Conservation (phyloP, 1,140 invertebrate genomes). For the Macrobrachium rosenbergii region DNA sequence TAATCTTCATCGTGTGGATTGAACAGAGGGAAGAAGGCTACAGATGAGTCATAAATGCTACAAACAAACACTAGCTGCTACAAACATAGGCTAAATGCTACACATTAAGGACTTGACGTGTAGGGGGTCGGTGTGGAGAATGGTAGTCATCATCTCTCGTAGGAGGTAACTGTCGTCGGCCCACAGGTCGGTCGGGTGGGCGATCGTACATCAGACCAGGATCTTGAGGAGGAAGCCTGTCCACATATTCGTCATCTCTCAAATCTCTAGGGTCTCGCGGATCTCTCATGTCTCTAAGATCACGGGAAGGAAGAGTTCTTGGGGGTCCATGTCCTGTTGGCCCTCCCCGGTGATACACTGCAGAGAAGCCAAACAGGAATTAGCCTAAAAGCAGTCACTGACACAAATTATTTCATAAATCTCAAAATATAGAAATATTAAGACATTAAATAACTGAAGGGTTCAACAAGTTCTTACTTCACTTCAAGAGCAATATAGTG, state of each 20-base stretch:
- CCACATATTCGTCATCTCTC: constrained; percentile 66
- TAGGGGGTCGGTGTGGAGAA: constrained; percentile 72
- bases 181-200: constrained; percentile 49
- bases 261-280: constrained; percentile 56
- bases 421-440: no score
- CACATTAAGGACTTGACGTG: constrained; percentile 72
- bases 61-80: constrained; percentile 61
- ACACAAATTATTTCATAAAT: not conserved
- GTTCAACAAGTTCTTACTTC: no score
- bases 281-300: constrained; percentile 60
- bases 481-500: not conserved
- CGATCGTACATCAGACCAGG: constrained; percentile 52
- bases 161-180: constrained; percentile 57
- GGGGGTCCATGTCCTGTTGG: constrained; percentile 64
- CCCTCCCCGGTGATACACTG: constrained; percentile 66
- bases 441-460: no score
- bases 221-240: constrained; percentile 61
- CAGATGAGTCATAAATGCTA: constrained; percentile 58
- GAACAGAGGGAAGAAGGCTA: constrained; percentile 53
- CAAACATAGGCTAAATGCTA: constrained; percentile 61
- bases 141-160: constrained; percentile 71
- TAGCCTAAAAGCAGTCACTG: not conserved
- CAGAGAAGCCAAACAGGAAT: constrained; percentile 13
- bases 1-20: constrained; percentile 37
- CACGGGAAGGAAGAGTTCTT: constrained; percentile 54